phyloP scores from a whole-genome alignment of 2,797 vertebrate genomes.

The Coilia nasus region DNA sequence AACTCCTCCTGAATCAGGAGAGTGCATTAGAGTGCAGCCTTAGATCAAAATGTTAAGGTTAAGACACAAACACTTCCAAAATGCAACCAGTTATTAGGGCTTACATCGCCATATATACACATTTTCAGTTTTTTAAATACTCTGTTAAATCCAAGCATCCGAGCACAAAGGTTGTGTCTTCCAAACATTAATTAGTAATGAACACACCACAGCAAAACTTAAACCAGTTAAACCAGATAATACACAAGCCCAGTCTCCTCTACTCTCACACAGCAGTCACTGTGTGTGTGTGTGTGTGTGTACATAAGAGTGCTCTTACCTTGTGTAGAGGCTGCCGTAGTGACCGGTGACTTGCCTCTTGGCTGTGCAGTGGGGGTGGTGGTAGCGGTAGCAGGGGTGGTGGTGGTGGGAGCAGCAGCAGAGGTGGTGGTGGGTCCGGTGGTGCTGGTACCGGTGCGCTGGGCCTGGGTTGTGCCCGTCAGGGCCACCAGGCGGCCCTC shows the following conservation, averaged over 20 bases:
- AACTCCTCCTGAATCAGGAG: not conserved
- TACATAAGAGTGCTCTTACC: conserved; percentile 70
- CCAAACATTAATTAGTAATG: not conserved
- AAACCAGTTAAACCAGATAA: not conserved
- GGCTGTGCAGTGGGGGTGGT: conserved; percentile 70
- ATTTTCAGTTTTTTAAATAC: not conserved
- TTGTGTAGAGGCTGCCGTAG: conserved; percentile 76
- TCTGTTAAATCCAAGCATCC: not conserved
- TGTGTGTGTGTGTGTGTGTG: conserved; percentile 3
- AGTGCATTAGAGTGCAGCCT: not conserved
- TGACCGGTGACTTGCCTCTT: conserved; percentile 74
- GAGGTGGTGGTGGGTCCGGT: conserved; percentile 55
- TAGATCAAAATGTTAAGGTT: not conserved
- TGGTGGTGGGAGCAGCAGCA: conserved; percentile 61
- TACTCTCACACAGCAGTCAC: not conserved
- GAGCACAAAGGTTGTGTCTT: not conserved
- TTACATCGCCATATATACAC: not conserved
- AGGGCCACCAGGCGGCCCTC: conserved; percentile 85
- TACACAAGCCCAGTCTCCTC: not conserved
- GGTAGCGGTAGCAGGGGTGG: conserved; percentile 32
- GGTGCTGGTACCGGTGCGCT: conserved; percentile 63
- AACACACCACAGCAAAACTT: not conserved
- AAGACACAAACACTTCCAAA: not conserved
- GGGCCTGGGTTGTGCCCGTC: conserved; percentile 69
- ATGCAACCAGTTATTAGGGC: not conserved